Conservation (phyloP, 2,113 vertebrate genomes). For the Cacatua alba region DNA sequence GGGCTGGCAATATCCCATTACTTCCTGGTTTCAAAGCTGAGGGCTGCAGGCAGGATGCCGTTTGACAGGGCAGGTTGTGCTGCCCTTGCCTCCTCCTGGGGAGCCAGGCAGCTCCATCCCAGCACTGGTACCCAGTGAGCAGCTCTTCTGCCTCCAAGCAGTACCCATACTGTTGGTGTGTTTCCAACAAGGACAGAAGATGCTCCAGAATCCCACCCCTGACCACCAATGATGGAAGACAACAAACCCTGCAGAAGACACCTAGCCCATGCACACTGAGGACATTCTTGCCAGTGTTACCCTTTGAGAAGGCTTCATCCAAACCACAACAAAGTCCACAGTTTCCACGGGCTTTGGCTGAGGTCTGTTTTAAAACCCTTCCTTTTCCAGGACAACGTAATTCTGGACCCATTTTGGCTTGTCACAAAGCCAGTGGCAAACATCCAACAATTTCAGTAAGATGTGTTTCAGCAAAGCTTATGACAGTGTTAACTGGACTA, state of each 20-base stretch:
- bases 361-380: neutral
- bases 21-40: neutral
- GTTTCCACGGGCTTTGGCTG: neutral
- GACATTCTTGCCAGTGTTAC: neutral
- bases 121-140: neutral
- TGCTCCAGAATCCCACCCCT: neutral
- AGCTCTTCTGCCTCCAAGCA: neutral
- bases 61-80: neutral
- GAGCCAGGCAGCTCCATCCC: neutral
- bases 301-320: neutral
- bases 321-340: neutral
- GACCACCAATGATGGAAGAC: neutral
- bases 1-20: neutral
- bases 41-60: accelerated
- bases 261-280: accelerated
- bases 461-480: neutral
- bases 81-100: accelerated
- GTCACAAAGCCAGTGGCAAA: neutral
- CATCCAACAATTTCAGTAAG: neutral
- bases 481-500: neutral
- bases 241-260: neutral
- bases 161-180: accelerated
- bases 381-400: neutral
- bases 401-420: neutral
- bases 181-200: neutral